phyloP scores from a whole-genome alignment of 2,113 vertebrate species.

The Rhombomys opimus region DNA sequence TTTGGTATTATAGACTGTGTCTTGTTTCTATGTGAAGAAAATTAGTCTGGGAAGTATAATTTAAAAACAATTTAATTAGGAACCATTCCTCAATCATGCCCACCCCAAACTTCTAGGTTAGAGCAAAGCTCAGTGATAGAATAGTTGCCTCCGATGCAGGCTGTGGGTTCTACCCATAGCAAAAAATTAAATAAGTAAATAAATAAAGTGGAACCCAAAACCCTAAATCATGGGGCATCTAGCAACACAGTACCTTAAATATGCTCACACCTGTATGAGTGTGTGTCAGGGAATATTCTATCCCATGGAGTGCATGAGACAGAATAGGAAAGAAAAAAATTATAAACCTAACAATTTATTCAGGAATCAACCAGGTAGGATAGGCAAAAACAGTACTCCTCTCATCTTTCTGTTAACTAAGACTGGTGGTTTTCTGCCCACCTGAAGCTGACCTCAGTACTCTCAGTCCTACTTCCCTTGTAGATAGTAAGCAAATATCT shows the following conservation, averaged over 20 bases:
- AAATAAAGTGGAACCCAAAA: not conserved
- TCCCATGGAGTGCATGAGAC: not conserved
- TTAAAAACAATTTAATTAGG: slow-evolving; percentile 16
- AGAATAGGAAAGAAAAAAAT: slow-evolving; percentile 1
- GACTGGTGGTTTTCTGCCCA: slow-evolving; percentile 21
- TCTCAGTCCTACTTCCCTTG: not conserved
- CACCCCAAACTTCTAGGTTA: not conserved
- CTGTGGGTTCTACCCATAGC: not conserved
- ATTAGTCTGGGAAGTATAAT: slow-evolving; percentile 32
- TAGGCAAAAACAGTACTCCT: not conserved
- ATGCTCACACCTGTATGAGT: not conserved
- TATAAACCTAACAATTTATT: slow-evolving; percentile 22
- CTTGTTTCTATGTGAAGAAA: slow-evolving; percentile 18
- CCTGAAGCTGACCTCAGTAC: slow-evolving; percentile 13
- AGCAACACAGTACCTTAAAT: slow-evolving; percentile 8
- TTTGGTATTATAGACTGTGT: slow-evolving; percentile 48
- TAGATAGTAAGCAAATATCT: slow-evolving; percentile 4
- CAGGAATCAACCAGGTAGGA: slow-evolving; percentile 9
- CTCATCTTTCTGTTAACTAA: not conserved
- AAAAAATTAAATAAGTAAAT: not conserved
- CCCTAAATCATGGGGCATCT: not conserved
- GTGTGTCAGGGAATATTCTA: slow-evolving; percentile 23
- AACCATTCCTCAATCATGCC: slow-evolving; percentile 35
- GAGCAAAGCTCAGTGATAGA: not conserved
- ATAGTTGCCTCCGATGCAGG: not conserved